Evolutionary conservation across 2,888 invertebrate genomes (phyloP).

Genomic region (Dasypogon diadema): DNA sequence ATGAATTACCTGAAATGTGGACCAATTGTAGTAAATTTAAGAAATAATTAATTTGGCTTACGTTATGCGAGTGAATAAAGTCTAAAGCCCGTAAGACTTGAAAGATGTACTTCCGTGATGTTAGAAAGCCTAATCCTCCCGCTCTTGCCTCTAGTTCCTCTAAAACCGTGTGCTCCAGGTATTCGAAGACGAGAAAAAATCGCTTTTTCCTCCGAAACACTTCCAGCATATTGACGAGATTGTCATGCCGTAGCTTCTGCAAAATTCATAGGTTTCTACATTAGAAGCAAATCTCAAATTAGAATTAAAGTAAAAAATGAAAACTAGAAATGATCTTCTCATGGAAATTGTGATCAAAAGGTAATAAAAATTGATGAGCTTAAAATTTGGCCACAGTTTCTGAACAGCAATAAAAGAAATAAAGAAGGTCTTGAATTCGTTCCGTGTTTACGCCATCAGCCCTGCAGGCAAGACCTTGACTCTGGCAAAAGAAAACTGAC

Average conservation of each 20-base stretch:
- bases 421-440: too few species aligned
- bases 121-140: slow-evolving; percentile 79
- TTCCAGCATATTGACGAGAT: slow-evolving; percentile 88
- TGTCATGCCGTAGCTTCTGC: slow-evolving; percentile 88
- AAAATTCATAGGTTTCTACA: too few species aligned
- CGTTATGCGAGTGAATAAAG: slow-evolving; percentile 87
- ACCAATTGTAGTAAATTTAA: slow-evolving; percentile 74
- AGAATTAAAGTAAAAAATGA: too few species aligned
- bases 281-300: too few species aligned
- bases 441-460: too few species aligned
- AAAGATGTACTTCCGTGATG: slow-evolving; percentile 80
- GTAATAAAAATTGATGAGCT: too few species aligned
- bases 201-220: slow-evolving; percentile 86
- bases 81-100: slow-evolving; percentile 85
- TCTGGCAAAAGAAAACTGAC: too few species aligned
- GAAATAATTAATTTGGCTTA: slow-evolving; percentile 67
- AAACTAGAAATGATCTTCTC: too few species aligned
- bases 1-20: slow-evolving; percentile 84
- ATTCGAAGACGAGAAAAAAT: slow-evolving; percentile 90
- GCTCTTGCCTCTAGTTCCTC: slow-evolving; percentile 83
- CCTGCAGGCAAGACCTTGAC: too few species aligned
- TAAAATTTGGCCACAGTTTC: too few species aligned
- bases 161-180: slow-evolving; percentile 85
- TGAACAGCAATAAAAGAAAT: too few species aligned
- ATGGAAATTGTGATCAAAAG: too few species aligned